These are phyloP conservation scores for Erethizon dorsatum DNA, from an alignment of 2,797 vertebrate species.

Conservation along the genomic window DNA sequence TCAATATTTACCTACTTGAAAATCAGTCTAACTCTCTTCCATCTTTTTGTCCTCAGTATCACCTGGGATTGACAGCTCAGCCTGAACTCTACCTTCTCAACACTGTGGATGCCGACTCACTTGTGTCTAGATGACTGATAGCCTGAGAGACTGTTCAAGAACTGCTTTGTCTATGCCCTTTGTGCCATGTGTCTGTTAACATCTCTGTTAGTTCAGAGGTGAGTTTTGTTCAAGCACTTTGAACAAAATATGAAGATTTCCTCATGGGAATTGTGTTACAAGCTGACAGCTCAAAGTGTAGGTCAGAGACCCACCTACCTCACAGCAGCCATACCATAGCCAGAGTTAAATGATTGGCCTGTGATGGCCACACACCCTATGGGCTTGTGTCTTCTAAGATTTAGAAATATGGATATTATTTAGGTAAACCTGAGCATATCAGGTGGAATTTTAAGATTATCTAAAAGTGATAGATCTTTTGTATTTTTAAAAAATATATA, in stretches of 20 bases:
- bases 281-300: conserved; percentile 61
- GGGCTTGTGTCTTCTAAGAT: conserved; percentile 63
- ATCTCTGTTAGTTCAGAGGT: conserved; percentile 74
- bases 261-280: conserved; percentile 67
- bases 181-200: conserved; percentile 42
- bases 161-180: not conserved
- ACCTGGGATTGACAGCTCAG: conserved; percentile 88
- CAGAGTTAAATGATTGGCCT: conserved; percentile 26
- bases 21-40: conserved; percentile 40
- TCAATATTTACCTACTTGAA: not conserved
- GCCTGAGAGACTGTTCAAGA: not conserved
- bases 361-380: not conserved
- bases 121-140: conserved; percentile 86
- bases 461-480: conserved; percentile 67
- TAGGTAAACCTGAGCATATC: conserved; percentile 72
- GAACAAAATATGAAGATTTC: conserved; percentile 68
- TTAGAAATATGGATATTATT: conserved; percentile 58
- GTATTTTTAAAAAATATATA: conserved; percentile 20
- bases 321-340: not conserved
- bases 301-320: conserved; percentile 64
- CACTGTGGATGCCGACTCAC: conserved; percentile 89
- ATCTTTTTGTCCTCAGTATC: conserved; percentile 87
- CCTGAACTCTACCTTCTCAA: conserved; percentile 94
- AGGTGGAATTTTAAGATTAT: conserved; percentile 72
- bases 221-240: conserved; percentile 61